Percentiles rank a stretch among this genome's conserved stretches.
These are phyloP conservation scores for Gerris buenoi DNA, from an alignment of 1,140 invertebrate genomes.

Conservation along the genomic window DNA sequence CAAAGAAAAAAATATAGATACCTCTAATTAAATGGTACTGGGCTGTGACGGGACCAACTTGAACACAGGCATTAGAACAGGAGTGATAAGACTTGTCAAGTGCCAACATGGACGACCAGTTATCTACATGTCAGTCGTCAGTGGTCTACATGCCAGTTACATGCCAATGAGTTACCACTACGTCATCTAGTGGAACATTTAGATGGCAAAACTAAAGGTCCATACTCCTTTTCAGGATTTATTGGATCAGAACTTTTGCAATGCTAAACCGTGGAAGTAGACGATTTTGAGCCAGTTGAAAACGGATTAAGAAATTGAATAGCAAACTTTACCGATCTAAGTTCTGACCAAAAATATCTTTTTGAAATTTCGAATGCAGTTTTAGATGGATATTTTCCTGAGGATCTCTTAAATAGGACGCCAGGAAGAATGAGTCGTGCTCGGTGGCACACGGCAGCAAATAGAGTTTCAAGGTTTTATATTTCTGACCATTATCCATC, in stretches of 20 bases:
- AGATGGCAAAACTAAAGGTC: not conserved
- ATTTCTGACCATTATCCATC: too few relatives aligned
- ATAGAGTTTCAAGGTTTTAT: too few relatives aligned
- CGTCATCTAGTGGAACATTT: not conserved
- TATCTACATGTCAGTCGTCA: too few relatives aligned
- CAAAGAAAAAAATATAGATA: too few relatives aligned
- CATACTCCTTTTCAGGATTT: not conserved
- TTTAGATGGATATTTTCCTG: too few relatives aligned
- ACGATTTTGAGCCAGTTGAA: not conserved
- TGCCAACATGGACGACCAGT: not conserved
- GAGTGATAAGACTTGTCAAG: not conserved
- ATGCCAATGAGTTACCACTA: not conserved
- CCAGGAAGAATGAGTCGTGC: too few relatives aligned
- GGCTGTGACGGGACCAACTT: not conserved
- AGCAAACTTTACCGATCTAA: not conserved
- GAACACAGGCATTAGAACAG: not conserved
- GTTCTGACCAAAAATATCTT: not conserved
- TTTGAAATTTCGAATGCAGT: not conserved
- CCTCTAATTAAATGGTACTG: too few relatives aligned
- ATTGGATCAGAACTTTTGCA: not conserved
- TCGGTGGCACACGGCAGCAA: too few relatives aligned
- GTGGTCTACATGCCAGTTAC: not conserved
- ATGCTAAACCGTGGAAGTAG: not conserved
- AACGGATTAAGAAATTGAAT: not conserved
- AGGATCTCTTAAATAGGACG: too few relatives aligned